These are phyloP conservation scores for Bubalus kerabau DNA, from an alignment of 2,113 vertebrate genomes.

Conservation along the genomic window DNA sequence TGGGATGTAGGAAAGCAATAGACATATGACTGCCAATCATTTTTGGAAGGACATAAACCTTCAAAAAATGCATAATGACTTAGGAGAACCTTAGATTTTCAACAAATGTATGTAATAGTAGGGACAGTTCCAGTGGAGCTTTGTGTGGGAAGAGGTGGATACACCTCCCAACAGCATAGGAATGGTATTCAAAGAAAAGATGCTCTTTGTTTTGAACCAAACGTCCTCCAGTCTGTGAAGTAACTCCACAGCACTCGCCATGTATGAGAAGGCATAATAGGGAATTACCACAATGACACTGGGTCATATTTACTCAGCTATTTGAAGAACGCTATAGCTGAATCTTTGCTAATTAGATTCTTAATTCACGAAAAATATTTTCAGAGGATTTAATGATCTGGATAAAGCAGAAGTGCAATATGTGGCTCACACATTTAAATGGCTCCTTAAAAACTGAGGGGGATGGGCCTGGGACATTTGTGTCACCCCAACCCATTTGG, in stretches of 20 bases:
- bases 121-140: neutral
- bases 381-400: conserved; percentile 54
- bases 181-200: neutral
- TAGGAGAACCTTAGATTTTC: neutral
- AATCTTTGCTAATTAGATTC: conserved; percentile 72
- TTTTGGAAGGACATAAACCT: neutral
- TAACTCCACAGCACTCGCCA: neutral
- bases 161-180: neutral
- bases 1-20: neutral
- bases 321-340: conserved; percentile 65
- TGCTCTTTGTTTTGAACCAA: neutral
- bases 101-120: too few relatives aligned
- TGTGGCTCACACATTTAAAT: neutral
- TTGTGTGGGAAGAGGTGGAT: fast-evolving
- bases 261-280: neutral
- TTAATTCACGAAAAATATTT: conserved; percentile 69
- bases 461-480: neutral
- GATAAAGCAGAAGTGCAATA: neutral
- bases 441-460: neutral
- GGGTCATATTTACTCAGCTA: conserved; percentile 63
- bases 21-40: too few relatives aligned
- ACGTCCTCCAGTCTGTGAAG: neutral
- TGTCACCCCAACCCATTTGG: neutral
- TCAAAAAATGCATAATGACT: neutral
- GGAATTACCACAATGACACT: conserved; percentile 58